A percentile compares a stretch with the other conserved stretches of the same genome.
Conservation (phyloP, 30 jellyfish, hydroid and myxozoan genomes). For the Mastigias papua region DNA sequence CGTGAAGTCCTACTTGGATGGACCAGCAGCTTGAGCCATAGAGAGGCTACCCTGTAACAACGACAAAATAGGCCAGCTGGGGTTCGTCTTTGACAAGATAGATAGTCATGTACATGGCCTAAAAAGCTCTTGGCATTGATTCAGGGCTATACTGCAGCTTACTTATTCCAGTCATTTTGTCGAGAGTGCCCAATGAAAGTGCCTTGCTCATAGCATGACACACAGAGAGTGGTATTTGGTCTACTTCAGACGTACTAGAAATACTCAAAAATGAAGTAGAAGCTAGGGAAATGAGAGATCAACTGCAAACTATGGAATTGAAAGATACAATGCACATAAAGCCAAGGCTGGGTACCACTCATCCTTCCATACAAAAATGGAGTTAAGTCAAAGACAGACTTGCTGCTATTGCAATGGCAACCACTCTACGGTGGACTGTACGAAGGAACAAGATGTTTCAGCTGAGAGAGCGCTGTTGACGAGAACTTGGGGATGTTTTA, state of each 20-base stretch:
- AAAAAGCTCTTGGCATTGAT: slow-evolving; percentile 52
- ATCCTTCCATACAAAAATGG: not conserved
- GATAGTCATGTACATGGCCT: slow-evolving; percentile 72
- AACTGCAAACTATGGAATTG: not conserved
- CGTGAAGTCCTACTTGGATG: not conserved
- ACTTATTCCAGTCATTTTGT: slow-evolving; percentile 69
- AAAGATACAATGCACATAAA: not conserved
- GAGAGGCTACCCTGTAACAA: slow-evolving; percentile 1
- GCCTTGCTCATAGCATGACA: slow-evolving; percentile 57
- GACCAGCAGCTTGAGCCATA: not conserved
- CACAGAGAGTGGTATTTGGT: slow-evolving; percentile 61
- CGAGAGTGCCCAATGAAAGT: slow-evolving; percentile 54
- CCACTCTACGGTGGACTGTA: not conserved
- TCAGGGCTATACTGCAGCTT: slow-evolving; percentile 71
- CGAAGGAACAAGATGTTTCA: not conserved
- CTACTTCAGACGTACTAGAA: slow-evolving; percentile 48
- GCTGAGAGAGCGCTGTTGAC: not conserved
- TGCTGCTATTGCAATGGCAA: not conserved
- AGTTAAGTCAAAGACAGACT: not conserved
- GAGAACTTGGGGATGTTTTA: not conserved
- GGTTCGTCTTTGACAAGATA: slow-evolving; percentile 64
- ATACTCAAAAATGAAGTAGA: slow-evolving; percentile 52
- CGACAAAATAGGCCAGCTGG: slow-evolving; percentile 16
- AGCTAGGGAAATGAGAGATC: slow-evolving; percentile 66
- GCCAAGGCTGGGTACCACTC: not conserved